These are phyloP conservation scores for Dipus sagitta DNA, from an alignment of 2,797 vertebrate genomes.

Conservation along the genomic window DNA sequence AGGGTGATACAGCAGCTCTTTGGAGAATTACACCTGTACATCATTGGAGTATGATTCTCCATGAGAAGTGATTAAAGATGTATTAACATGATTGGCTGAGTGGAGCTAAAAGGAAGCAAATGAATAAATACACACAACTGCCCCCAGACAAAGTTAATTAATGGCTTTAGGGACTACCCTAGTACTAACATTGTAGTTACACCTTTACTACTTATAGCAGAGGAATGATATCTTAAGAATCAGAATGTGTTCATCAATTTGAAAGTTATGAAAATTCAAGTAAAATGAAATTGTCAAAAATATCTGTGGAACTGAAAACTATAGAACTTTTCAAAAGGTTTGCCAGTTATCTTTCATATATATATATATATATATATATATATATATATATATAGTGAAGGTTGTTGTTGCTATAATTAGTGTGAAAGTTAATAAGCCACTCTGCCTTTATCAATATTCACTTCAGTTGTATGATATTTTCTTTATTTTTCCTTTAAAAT, in stretches of 20 bases:
- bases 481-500: neutral
- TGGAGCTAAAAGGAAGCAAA: neutral
- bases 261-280: neutral
- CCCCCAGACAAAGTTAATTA: slow-evolving; percentile 11
- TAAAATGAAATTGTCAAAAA: neutral
- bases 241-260: neutral
- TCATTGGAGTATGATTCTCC: slow-evolving; percentile 8
- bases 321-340: neutral
- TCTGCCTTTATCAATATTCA: neutral
- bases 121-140: neutral
- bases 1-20: neutral
- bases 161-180: neutral
- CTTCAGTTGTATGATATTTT: neutral
- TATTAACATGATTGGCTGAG: neutral
- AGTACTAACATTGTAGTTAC: neutral
- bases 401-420: neutral
- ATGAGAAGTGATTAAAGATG: neutral
- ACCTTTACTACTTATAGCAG: neutral
- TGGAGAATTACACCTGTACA: slow-evolving; percentile 12
- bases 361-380: neutral
- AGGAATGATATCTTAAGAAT: neutral
- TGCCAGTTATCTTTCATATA: neutral
- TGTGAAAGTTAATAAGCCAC: neutral
- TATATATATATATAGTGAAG: neutral
- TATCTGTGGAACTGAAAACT: neutral